Base-by-base conservation (phyloP, 2,797 vertebrate species). In the Xerus rutilus region DNA sequence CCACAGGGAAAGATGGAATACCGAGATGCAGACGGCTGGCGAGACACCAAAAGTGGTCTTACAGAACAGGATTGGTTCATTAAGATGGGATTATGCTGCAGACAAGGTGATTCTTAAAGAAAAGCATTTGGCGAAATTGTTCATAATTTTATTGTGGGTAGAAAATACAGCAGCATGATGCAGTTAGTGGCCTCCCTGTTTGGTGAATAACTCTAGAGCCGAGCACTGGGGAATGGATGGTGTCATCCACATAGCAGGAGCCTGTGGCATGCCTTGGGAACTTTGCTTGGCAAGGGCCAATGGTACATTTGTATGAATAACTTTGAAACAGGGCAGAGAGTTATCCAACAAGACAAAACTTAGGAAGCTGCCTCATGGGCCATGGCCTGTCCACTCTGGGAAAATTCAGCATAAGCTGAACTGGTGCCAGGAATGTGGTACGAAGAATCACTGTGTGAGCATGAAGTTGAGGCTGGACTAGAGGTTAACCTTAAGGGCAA, bases 161-260 rank as follows among this genome's bases (percentile, higher is more conserved):
- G 77, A 49, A 59, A 83, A 64, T 4, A 39, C 15, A 57, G 0
- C 14, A 7, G 30, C 0, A 0, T 18, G 47, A 85, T 0, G 20
- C 25, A 11, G 73, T 32, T 3, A 17, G 35, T 79, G 32, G 69
- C 30, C 62, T 72, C 76, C n/a, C 39, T 62, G 20, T 17, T 52
- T 7, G 49, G 57, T 13, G 20, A 47, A 39, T 25, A 35, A 35
- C 5, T 32, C 13, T 65, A 59, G 35, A 72, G 45, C 10, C 23
- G 7, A 76, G 28, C 3, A 77, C 72, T 49, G 52, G 18, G 15
- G 77, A 78, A 32, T 23, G 18, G 20, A 73, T 3, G 20, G 76
- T 3, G 0, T 62, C 17, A 8, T 23, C 14, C 7, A 18, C 13
- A 54, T 28, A n/a, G 54, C 7, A 65, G 67, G 18, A 57, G 59